Base-by-base conservation (phyloP, 2,888 invertebrate species). In the Hyles lineata region DNA sequence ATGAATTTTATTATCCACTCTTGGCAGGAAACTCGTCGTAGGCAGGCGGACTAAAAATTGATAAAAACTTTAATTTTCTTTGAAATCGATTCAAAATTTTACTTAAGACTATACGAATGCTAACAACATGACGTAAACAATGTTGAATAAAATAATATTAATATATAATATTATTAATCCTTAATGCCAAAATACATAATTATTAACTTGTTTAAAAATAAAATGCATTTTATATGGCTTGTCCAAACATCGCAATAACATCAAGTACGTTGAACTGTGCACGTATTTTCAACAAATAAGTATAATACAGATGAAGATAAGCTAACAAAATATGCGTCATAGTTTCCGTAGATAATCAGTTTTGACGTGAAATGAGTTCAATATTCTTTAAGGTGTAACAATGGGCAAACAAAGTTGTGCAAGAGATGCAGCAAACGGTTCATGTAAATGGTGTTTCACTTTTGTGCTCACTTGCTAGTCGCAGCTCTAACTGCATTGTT, bases 381-480 rank as follows among this genome's bases (percentile, higher is more conserved):
- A 15, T 60, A 25, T 60, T 9, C 17, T 60, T 25, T 6, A 15
- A n/a, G 29, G 8, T 19, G 19, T 32, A 29, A n/a, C 23, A 25
- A 60, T 25, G 17, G 23, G 25, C 17, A 25, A 17, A 29, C 25
- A 60, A 21, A 15, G 9, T 63, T 63, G 35, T n/a, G 63, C 11
- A 63, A 63, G 63, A 21, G 43, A 35, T 43, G 11, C 15, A 63
- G 21, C 63, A n/a, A 43, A 63, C 63, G n/a, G 35, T 43, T 43
- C 15, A 63, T 63, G 63, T 35, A 63, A 43, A 63, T 63, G 21
- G 21, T 21, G 17, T 35, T 61, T 61, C 55, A 55, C 17, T 60
- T 60, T 25, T 60, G 21, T 25, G 60, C 60, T 60, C 60, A 60
- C 25, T 60, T 25, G 17, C 60, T 17, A 23, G 23, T 25, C 15